Evolutionary conservation across 2,113 vertebrate genomes (phyloP).

Genomic region (Boleophthalmus pectinirostris): DNA sequence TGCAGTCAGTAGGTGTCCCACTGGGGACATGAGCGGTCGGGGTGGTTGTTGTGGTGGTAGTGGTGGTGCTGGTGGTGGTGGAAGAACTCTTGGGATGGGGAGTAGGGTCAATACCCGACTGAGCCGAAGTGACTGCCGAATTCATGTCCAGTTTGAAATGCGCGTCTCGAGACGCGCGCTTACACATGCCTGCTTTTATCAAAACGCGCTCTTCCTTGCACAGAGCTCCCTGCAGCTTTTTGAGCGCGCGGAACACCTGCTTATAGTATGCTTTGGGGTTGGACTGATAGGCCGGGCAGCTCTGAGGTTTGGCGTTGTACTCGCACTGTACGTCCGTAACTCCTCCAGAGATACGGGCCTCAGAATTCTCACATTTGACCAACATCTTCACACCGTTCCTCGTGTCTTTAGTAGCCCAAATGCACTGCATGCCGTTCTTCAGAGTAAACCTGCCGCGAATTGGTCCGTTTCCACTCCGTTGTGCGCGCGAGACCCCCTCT

Average conservation of each 20-base stretch:
- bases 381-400: constrained; percentile 55
- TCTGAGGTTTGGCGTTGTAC: constrained; percentile 78
- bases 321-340: constrained; percentile 66
- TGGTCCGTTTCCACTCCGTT: constrained; percentile 39
- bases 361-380: constrained; percentile 69
- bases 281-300: constrained; percentile 72
- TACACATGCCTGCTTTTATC: constrained; percentile 81
- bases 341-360: constrained; percentile 13
- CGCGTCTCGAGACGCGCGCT: constrained; percentile 74
- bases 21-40: not conserved
- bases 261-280: constrained; percentile 82
- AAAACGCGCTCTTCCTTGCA: constrained; percentile 74
- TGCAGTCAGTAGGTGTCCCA: constrained; percentile 35
- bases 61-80: not conserved
- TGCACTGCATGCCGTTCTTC: constrained; percentile 75
- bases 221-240: constrained; percentile 72
- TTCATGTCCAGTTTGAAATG: constrained; percentile 74
- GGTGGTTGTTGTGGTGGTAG: not conserved
- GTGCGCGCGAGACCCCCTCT: constrained; percentile 4
- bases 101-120: not conserved
- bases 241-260: constrained; percentile 79
- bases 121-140: not conserved
- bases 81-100: not conserved
- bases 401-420: constrained; percentile 66
- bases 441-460: constrained; percentile 76